Evolutionary conservation across 1,140 invertebrate species (phyloP).

Genomic region (Heliconius hermathena): DNA sequence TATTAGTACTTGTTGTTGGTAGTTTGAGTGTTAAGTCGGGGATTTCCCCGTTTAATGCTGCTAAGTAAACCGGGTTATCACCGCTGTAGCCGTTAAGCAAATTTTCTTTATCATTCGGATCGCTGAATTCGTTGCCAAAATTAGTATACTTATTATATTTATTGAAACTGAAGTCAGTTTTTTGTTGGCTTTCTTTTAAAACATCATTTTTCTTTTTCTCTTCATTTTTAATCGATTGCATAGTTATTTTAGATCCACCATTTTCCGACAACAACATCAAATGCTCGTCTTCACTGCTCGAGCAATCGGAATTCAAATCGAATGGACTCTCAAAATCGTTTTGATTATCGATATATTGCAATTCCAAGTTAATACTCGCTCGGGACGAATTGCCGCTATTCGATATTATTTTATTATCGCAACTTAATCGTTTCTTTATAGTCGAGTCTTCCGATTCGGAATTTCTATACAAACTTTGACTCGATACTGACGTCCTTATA

Average conservation of each 20-base stretch:
- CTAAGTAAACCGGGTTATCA: constrained; percentile 73
- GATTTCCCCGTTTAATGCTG: constrained; percentile 70
- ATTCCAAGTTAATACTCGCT: constrained; percentile 70
- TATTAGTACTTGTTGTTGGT: constrained; percentile 32
- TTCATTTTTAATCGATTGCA: constrained; percentile 61
- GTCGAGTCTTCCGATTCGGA: constrained; percentile 74
- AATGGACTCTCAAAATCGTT: constrained; percentile 62
- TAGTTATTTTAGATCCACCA: constrained; percentile 76
- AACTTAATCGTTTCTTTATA: constrained; percentile 70
- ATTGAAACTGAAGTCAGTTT: constrained; percentile 63
- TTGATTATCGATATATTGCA: constrained; percentile 66
- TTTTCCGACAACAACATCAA: constrained; percentile 78
- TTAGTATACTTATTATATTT: constrained; percentile 71
- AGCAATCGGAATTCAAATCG: constrained; percentile 74
- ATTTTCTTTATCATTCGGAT: constrained; percentile 74
- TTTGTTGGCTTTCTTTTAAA: constrained; percentile 63
- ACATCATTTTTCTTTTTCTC: constrained; percentile 69
- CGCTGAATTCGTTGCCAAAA: constrained; percentile 74
- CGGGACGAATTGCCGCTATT: constrained; percentile 66
- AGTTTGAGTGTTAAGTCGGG: constrained; percentile 56
- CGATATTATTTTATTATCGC: constrained; percentile 65
- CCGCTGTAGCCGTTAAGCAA: constrained; percentile 65
- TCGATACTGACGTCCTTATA: constrained; percentile 60
- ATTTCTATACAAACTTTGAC: constrained; percentile 64
- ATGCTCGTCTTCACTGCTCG: constrained; percentile 79